Conservation (phyloP, 2,888 invertebrate species). For the Caenorhabditis afra region DNA sequence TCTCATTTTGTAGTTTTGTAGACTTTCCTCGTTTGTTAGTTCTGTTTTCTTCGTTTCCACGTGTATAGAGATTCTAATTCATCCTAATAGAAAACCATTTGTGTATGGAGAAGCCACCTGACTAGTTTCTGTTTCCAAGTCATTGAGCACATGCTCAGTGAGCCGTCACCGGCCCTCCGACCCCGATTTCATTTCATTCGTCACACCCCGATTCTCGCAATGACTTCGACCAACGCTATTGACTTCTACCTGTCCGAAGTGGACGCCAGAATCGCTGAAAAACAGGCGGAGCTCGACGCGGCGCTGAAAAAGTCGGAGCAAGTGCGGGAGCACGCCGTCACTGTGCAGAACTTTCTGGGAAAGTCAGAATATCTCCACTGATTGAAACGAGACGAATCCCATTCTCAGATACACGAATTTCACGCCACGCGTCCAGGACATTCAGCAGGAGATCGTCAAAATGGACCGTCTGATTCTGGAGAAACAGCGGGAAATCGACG, state of each 20-base stretch:
- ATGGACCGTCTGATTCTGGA: slow-evolving; percentile 35
- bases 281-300: slow-evolving; percentile 30
- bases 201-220: too few species aligned
- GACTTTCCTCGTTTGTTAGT: neutral
- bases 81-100: too few species aligned
- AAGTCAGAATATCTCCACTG: neutral
- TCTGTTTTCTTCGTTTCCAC: too few species aligned
- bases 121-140: too few species aligned
- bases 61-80: too few species aligned
- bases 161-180: too few species aligned
- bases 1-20: slow-evolving; percentile 1
- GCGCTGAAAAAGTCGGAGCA: slow-evolving; percentile 33
- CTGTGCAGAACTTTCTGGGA: slow-evolving; percentile 25
- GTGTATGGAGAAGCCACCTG: too few species aligned
- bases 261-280: slow-evolving; percentile 42
- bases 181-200: too few species aligned
- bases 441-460: slow-evolving; percentile 37
- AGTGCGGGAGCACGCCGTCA: slow-evolving; percentile 37
- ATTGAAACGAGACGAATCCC: too few species aligned
- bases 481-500: slow-evolving; percentile 42
- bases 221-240: slow-evolving; percentile 17
- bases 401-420: slow-evolving; percentile 18
- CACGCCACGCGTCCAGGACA: slow-evolving; percentile 2
- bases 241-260: slow-evolving; percentile 56
- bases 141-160: neutral